Evolutionary conservation across 64 coral and sea anemone genomes (phyloP).

Genomic region (Porites lutea): DNA sequence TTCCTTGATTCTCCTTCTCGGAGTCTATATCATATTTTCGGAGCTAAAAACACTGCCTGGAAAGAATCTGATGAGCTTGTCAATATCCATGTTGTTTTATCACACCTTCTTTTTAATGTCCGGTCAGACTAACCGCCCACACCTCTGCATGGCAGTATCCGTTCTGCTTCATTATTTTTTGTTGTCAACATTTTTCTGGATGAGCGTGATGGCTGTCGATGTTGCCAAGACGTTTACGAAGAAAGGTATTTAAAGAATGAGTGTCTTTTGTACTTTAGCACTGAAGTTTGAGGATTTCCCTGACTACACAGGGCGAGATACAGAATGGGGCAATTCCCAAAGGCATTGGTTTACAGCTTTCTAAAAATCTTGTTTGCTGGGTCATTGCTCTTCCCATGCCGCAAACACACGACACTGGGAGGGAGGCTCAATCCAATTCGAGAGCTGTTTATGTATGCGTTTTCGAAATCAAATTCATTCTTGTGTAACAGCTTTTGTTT

Average conservation of each 20-base stretch:
- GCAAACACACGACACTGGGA: too few species aligned
- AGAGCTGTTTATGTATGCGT: too few species aligned
- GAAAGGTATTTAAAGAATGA: constrained; percentile 12
- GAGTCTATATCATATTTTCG: constrained; percentile 9
- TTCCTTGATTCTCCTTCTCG: constrained; percentile 34
- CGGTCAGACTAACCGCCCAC: constrained; percentile 4
- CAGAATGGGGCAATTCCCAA: too few species aligned
- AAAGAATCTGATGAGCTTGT: constrained; percentile 68
- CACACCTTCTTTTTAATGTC: constrained; percentile 56
- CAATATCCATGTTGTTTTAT: constrained; percentile 52
- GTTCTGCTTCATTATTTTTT: constrained; percentile 72
- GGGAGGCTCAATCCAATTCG: too few species aligned
- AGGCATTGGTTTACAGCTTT: too few species aligned
- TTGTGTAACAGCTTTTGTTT: too few species aligned
- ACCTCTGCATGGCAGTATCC: constrained; percentile 35
- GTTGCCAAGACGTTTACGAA: constrained; percentile 53
- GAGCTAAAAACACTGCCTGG: constrained; percentile 69
- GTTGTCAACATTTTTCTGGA: constrained; percentile 69
- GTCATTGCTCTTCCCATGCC: too few species aligned
- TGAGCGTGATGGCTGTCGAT: constrained; percentile 73
- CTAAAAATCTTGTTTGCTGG: too few species aligned
- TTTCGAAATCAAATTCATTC: too few species aligned
- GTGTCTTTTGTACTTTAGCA: not conserved
- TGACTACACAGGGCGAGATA: too few species aligned
- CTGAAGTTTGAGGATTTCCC: not conserved